Base-by-base conservation (phyloP, 2,888 invertebrate genomes). In the Eupithecia subumbrata region DNA sequence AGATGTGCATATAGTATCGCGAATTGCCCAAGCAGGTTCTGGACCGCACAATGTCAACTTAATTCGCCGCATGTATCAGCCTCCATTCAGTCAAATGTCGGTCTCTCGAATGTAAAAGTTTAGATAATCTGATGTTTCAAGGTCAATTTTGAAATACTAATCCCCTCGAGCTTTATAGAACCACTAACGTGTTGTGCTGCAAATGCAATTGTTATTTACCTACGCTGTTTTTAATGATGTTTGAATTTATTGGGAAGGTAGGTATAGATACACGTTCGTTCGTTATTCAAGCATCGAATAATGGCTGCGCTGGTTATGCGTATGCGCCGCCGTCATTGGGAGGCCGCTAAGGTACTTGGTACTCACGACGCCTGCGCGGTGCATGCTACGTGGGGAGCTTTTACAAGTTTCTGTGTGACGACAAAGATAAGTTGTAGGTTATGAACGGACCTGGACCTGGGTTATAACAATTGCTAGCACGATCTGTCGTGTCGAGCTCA, bases 41-140 rank as follows among this genome's bases (percentile, higher is more conserved):
- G 83, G 79, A 79, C 84, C 85, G 82, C 78, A 87, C 86, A 88
- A 88, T 87, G 87, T 90, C 87, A 87, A 86, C 84, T 88, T 86
- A 89, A 89, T 89, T 88, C 86, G 86, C 83, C 85, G 78, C 82
- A 83, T 82, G 79, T 82, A 84, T 82, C 84, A 83, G 83, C 83
- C 84, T 86, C 86, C 84, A 88, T 90, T 89, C 87, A 89, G 85
- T 82, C 83, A 84, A 80, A 85, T 84, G 84, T 83, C 84, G 86
- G 84, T 83, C 81, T 84, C 83, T 85, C 83, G 82, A 90, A 89
- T 89, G 91, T 92, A 92, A 91, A 91, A 91, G 91, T 91, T 89
- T 87, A 88, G 88, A 88, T 91, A 89, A 90, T 91, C 88, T 88
- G 89, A 90, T 88, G 88, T 85, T 86, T 89, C 88, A 92, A 92